Evolutionary conservation across 2,888 invertebrate species (phyloP).

Genomic region (Ariolimax columbianus): DNA sequence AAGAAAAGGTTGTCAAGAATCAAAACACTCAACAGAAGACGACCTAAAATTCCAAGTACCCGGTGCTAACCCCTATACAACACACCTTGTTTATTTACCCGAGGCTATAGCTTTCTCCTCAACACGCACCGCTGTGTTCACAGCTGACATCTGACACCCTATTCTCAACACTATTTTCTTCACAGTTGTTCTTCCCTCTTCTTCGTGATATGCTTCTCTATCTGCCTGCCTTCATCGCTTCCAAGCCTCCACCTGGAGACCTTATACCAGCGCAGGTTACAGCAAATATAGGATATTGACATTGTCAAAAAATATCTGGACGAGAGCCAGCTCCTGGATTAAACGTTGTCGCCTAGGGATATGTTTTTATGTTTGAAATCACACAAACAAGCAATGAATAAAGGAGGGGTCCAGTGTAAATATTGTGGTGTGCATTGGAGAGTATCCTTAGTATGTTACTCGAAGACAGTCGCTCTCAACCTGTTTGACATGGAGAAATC

Average conservation of each 20-base stretch:
- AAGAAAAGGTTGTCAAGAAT: too few relatives aligned
- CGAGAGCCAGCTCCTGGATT: not conserved
- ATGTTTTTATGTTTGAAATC: not conserved
- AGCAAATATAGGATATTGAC: not conserved
- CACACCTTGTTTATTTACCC: conserved; percentile 34
- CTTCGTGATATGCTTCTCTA: not conserved
- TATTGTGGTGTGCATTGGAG: not conserved
- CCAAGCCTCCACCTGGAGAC: not conserved
- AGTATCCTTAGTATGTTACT: too few relatives aligned
- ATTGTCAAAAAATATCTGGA: not conserved
- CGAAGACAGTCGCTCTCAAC: too few relatives aligned
- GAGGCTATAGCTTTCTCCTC: conserved; percentile 35
- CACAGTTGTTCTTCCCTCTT: conserved; percentile 22
- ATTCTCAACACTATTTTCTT: conserved; percentile 18
- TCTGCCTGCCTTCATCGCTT: not conserved
- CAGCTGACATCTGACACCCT: conserved; percentile 25
- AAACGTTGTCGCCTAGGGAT: not conserved
- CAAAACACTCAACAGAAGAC: not conserved
- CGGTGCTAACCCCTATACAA: conserved; percentile 31
- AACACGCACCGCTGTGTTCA: conserved; percentile 14
- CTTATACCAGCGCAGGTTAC: not conserved
- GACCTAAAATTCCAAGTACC: not conserved
- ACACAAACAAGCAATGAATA: not conserved
- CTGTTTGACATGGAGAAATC: too few relatives aligned
- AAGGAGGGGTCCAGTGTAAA: not conserved